Base-by-base conservation (phyloP, 2,797 vertebrate genomes). In the Chiroxiphia lanceolata region DNA sequence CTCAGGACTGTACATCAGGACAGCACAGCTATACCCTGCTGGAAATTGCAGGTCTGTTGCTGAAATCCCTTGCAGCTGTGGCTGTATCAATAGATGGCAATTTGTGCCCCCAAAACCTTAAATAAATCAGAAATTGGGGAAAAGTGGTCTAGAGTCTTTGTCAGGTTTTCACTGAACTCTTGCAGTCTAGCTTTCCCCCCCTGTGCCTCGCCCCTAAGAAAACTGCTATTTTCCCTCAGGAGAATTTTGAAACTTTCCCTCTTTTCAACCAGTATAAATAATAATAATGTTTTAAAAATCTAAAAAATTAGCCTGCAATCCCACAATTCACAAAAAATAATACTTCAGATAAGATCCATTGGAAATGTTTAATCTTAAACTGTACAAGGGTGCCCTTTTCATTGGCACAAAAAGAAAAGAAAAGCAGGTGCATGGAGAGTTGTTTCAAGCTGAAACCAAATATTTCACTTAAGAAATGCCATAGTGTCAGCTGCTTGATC, bases 391-490 rank as follows among this genome's bases (percentile, higher is more conserved):
- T 96, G 71, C 31, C 86, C 63, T 95, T 94, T 88, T 42, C 31
- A 47, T 8, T 21, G 17, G 25, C 22, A 70, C 21, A 17, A 33
- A 29, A 48, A 36, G 10, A 48, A 26, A 50, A 38, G 23, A 42
- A 47, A 31, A 38, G 3, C 4, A 40, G 7, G 16, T 8, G 8
- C 60, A 48, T 6, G 6, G 27, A 60, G 53, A 81, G 17, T 17
- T 83, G 17, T 83, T 94, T 94, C n/a, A 78, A 90, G 44, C 22
- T 27, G 42, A 53, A 86, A 77, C 2, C 74, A 90, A 93, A 83
- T 12, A 70, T 76, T 94, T 88, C 44, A 60, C 74, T 92, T 71
- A 78, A 85, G 75, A 94, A 94, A 90, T 78, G 45, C 45, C 79
- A 85, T 13, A 0, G 2, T 89, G 53, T 79, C 64, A 81, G 47